Base-by-base conservation (phyloP, 2,797 vertebrate genomes). In the Cottoperca gobio region DNA sequence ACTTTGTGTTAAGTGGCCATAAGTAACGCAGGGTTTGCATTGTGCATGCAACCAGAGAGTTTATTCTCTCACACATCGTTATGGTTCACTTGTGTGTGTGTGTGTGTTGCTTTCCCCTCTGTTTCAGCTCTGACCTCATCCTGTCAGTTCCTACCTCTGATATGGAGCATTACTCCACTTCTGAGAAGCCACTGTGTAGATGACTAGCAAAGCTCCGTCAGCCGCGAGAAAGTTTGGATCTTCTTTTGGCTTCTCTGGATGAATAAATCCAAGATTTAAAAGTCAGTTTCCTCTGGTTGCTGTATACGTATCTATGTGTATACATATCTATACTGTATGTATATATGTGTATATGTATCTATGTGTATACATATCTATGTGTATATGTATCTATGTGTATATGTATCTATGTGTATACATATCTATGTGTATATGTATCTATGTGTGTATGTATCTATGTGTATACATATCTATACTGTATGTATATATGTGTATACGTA, bases 1-100 rank as follows among this genome's bases (percentile, higher is more conserved):
- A 86, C 74, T 86, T 82, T 75, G 55, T 78, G 73, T 82, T 87
- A 85, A 90, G 74, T 84, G 80, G 80, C 81, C 84, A 78, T 85
- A 88, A 89, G 88, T 84, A 85, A 81, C 60, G 53, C 65, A 65
- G 58, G 76, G 61, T 79, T 77, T 82, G 54, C 42, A 73, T 21
- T 79, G 74, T 84, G 68, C 39, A 85, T 57, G 50, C 52, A 67
- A 78, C 75, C 74, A 58, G 52, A 66, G 48, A 79, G 52, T 79
- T 79, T 73, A 62, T 71, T 59, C 54, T 73, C 75, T 76, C 59
- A 35, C 46, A 69, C 65, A 71, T 84, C 37, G 54, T 83, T 61
- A 73, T 61, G 54, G 69, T 61, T 78, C 61, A 75, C 37, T 82
- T 11, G 68, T 53, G 16, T 52, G 70, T 71, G 21, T 50, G 59